These are phyloP conservation scores for Silurus meridionalis DNA, from an alignment of 2,113 vertebrate genomes.

Conservation along the genomic window DNA sequence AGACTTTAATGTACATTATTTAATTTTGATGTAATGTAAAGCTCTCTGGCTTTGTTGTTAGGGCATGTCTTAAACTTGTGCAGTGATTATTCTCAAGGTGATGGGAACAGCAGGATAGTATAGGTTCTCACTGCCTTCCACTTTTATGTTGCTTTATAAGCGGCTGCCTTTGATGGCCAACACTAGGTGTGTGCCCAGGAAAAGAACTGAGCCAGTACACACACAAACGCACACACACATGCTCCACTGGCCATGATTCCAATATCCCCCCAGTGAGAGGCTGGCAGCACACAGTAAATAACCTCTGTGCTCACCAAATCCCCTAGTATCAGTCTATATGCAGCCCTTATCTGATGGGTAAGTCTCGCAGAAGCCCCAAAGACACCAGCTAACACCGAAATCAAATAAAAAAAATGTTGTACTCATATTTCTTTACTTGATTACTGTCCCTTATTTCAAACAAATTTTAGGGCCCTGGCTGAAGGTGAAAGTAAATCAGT, in stretches of 20 bases:
- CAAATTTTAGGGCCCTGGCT: conserved; percentile 1
- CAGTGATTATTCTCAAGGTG: conserved; percentile 10
- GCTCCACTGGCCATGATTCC: conserved; percentile 46
- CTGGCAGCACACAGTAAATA: conserved; percentile 53
- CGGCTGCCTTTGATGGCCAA: conserved; percentile 28
- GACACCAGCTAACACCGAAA: conserved; percentile 15
- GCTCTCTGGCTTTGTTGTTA: background rate
- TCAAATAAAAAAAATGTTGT: conserved; percentile 23
- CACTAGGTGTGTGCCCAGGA: conserved; percentile 11
- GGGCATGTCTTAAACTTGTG: background rate
- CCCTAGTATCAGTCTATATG: conserved; percentile 30
- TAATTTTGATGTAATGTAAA: conserved; percentile 32
- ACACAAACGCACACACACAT: conserved; percentile 31
- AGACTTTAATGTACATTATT: conserved; percentile 16
- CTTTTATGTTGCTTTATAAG: conserved; percentile 25
- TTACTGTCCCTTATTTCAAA: conserved; percentile 9
- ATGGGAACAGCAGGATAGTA: background rate
- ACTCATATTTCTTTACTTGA: conserved; percentile 24
- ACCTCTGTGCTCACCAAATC: conserved; percentile 38
- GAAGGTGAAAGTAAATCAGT: conserved; percentile 25
- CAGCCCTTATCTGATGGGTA: conserved; percentile 38
- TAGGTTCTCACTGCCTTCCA: background rate
- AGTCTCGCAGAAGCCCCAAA: conserved; percentile 28
- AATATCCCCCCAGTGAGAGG: conserved; percentile 36
- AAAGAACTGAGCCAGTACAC: conserved; percentile 38